Evolutionary conservation across 1,140 invertebrate genomes (phyloP), one percentile per base, ranked within the genome.

Genomic region (Lucilia cuprina): DNA sequence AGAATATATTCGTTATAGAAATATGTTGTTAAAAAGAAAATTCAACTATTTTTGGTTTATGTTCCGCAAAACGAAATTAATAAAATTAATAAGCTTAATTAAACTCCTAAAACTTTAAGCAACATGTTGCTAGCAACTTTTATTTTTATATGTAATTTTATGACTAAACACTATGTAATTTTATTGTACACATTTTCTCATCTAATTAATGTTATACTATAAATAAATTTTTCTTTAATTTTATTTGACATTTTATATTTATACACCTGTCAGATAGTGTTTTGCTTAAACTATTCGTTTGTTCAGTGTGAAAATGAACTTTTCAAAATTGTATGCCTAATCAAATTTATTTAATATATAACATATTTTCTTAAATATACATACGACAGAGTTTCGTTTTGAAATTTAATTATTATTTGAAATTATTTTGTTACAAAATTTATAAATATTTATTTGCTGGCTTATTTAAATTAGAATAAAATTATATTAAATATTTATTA

Each of bases 161-260:
- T 49, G 13, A 12, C 49, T 17, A 55, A n/a, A 55, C 50, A 55
- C 25, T 2, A 30, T 30, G 3, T 30, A 30, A 30, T 55, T 55
- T 55, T 55, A 17, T 55, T 55, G 7, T 1, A 14, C 17, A 49
- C 49, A 55, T 17, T 55, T 55, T 55, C 41, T 41, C 50, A 55
- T 14, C 50, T 55, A 55, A 55, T 13, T 55, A 55, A 55, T 4
- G 0, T 55, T 55, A 17, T 14, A 55, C 4, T 41, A 41, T 55
- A 14, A 55, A 55, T 13, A 2, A 55, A 55, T 55, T 55, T 55
- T 55, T 25, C 5, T 65, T 65, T 25, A 77, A 77, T 77, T 77
- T 47, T 77, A 30, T 77, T 77, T 77, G 74, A 77, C 30, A 77
- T 77, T 41, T 77, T 5, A 30, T 41, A 77, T 77, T 77, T 41